Evolutionary conservation across 1,140 invertebrate genomes (phyloP).

Genomic region (Scaptomyza montana): DNA sequence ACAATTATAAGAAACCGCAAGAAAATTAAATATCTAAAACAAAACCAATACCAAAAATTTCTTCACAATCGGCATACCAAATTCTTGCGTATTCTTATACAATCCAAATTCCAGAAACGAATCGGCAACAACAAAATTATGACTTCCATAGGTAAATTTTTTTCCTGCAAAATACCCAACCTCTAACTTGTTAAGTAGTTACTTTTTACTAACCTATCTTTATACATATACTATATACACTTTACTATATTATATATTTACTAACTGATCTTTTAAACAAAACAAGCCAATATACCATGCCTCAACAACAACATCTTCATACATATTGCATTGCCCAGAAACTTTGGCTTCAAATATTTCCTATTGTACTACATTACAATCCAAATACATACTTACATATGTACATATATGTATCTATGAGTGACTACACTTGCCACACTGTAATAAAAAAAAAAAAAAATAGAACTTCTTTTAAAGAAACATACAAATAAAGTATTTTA

Average conservation of each 20-base stretch:
- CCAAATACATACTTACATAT: too few relatives aligned
- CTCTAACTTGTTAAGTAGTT: constrained; percentile 10
- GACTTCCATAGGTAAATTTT: constrained; percentile 83
- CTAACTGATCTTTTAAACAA: too few relatives aligned
- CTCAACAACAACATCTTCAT: neutral
- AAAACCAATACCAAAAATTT: constrained; percentile 46
- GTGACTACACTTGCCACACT: too few relatives aligned
- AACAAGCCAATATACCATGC: too few relatives aligned
- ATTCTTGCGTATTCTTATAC: constrained; percentile 28
- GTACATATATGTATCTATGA: too few relatives aligned
- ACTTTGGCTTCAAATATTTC: constrained; percentile 12
- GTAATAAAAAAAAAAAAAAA: too few relatives aligned
- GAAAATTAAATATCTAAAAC: constrained; percentile 11
- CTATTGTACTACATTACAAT: neutral
- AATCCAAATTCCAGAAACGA: constrained; percentile 51
- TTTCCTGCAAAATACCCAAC: constrained; percentile 10
- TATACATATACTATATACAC: neutral
- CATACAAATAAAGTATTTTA: too few relatives aligned
- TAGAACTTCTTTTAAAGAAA: too few relatives aligned
- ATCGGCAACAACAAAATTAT: constrained; percentile 75
- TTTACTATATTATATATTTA: neutral
- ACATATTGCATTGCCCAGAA: neutral
- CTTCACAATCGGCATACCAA: constrained; percentile 48
- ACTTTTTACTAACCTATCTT: constrained; percentile 1
- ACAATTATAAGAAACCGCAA: constrained; percentile 19